These are phyloP conservation scores for Sialia sialis DNA, from an alignment of 2,113 vertebrate genomes.

Conservation along the genomic window DNA sequence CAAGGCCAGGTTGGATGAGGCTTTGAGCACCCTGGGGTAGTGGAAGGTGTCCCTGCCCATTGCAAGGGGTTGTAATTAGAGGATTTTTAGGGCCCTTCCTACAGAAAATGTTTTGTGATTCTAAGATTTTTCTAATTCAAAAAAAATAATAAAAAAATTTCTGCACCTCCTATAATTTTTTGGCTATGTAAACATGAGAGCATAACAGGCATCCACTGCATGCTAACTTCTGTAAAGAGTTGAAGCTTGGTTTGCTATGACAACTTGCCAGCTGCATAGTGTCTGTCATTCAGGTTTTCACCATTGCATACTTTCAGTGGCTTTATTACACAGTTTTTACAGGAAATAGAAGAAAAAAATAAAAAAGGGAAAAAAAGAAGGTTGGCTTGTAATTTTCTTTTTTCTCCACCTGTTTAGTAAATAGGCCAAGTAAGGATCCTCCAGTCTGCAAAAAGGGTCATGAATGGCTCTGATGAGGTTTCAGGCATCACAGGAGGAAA, in stretches of 20 bases:
- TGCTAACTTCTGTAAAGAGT: neutral
- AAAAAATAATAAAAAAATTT: too few relatives aligned
- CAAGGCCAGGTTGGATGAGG: neutral
- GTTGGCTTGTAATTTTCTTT: neutral
- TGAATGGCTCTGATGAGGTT: neutral
- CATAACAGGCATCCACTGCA: neutral
- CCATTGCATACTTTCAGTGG: neutral
- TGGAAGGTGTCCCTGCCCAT: neutral
- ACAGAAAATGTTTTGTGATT: neutral
- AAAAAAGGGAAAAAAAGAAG: neutral
- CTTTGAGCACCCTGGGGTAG: rapidly evolving
- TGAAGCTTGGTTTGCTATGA: neutral
- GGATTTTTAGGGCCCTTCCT: neutral
- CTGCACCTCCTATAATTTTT: neutral
- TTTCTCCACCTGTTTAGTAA: neutral
- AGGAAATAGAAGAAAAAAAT: neutral
- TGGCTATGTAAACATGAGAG: neutral
- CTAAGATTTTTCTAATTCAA: neutral
- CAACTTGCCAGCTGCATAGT: neutral
- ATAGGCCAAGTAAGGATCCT: neutral
- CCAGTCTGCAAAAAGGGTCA: neutral
- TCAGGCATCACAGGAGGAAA: neutral
- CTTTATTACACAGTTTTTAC: neutral
- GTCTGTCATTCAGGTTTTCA: neutral
- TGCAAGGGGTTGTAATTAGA: neutral